Conservation (phyloP, 2,888 invertebrate species). For the Dyspetes luteomarginatus region DNA sequence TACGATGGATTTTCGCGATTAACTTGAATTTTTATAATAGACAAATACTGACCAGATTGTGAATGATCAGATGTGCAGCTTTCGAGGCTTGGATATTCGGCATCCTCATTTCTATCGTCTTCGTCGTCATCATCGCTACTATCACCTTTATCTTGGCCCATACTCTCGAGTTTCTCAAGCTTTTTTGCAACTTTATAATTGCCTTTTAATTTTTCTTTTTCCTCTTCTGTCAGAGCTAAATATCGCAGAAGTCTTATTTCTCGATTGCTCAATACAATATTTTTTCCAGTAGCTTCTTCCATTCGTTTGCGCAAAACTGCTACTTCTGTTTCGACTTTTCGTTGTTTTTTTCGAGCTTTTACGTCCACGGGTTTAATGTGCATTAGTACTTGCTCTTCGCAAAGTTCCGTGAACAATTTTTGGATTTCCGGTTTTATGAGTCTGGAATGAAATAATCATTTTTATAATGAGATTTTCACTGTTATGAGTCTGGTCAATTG, state of each 20-base stretch:
- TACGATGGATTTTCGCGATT: no score
- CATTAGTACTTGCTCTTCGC: constrained; percentile 92
- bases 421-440: constrained; percentile 90
- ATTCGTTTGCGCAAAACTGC: constrained; percentile 93
- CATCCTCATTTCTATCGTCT: constrained; percentile 89
- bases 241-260: constrained; percentile 95
- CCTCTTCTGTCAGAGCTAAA: constrained; percentile 95
- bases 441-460: constrained; percentile 76
- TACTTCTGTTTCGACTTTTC: constrained; percentile 96
- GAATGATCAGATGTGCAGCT: constrained; percentile 91
- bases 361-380: constrained; percentile 94
- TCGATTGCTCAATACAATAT: constrained; percentile 95
- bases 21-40: no score
- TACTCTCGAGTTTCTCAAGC: constrained; percentile 93
- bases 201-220: constrained; percentile 95
- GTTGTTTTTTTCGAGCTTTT: constrained; percentile 93
- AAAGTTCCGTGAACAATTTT: constrained; percentile 91
- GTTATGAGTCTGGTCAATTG: neutral
- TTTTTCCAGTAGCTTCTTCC: constrained; percentile 90
- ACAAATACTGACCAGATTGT: constrained; percentile 81
- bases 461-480: neutral
- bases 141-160: constrained; percentile 89
- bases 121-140: constrained; percentile 90
- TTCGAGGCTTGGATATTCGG: constrained; percentile 91
- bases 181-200: constrained; percentile 95